Conservation (phyloP, 1,140 invertebrate genomes). For the Diachasma alloeum region DNA sequence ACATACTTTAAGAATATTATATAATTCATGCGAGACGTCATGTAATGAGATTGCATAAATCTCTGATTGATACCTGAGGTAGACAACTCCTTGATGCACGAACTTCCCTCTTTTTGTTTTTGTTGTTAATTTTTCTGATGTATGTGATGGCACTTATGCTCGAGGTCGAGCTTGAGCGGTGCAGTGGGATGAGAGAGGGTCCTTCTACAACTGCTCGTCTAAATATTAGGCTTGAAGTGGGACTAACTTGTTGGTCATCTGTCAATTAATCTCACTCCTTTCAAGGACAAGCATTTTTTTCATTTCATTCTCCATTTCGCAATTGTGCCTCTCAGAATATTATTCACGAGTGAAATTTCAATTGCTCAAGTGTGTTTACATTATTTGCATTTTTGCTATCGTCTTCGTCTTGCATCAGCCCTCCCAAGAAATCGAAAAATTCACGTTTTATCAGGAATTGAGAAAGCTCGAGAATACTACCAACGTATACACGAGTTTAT, state of each 20-base stretch:
- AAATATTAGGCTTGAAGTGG: too few relatives aligned
- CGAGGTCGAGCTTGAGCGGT: not conserved
- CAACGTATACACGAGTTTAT: too few relatives aligned
- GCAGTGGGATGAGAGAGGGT: not conserved
- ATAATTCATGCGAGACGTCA: not conserved
- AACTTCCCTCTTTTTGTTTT: slow-evolving; percentile 18
- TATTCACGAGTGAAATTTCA: not conserved
- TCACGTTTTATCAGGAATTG: not conserved
- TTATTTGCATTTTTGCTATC: not conserved
- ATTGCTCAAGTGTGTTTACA: not conserved
- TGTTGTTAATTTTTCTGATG: not conserved
- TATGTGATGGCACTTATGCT: not conserved
- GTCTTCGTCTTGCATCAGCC: not conserved
- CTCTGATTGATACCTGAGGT: slow-evolving; percentile 28
- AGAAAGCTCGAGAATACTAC: not conserved
- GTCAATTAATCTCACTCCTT: too few relatives aligned
- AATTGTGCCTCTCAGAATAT: too few relatives aligned
- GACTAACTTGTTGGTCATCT: too few relatives aligned
- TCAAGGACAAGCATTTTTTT: too few relatives aligned
- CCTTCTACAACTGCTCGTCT: not conserved
- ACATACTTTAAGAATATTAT: not conserved
- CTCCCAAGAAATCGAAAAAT: not conserved
- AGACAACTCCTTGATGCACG: slow-evolving; percentile 3
- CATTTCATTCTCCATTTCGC: too few relatives aligned
- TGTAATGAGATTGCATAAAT: slow-evolving; percentile 25